Base-by-base conservation (phyloP, 1,140 invertebrate genomes). In the Brachionus plicatilis region DNA sequence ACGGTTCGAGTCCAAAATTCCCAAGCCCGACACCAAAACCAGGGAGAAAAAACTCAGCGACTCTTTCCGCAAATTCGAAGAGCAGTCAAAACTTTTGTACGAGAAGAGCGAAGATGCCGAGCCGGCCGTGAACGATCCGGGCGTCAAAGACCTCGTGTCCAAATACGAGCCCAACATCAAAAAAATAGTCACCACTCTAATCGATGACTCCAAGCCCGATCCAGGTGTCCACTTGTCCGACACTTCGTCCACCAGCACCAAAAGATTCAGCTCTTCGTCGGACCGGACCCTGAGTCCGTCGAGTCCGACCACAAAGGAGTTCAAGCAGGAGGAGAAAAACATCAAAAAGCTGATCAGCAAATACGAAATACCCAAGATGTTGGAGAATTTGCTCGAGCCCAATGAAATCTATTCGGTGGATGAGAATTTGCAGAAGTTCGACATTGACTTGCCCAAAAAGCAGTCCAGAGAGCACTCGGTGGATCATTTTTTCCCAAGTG, bases 291-390 rank as follows among this genome's bases (percentile, higher is more conserved):
- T 50, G 11, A 50, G 27, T 47, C 41, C 41, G 9, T 20, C 41
- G 43, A 50, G 43, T 50, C 45, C 72, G 41, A 75, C 70, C 45
- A 43, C 33, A 53, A 47, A 33, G 53, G 43, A 76, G 12, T 20
- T 12, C 9, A 50, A 53, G 24, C 11, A 50, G 33, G 72, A 76
- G 41, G 72, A 76, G 33, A 76, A 76, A 50, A 76, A 50, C 33
- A 76, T 76, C 20, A 76, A 76, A 76, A 76, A 76, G 47, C 14
- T 76, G 27, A 76, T 76, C 3, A 76, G 45, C 27, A 76, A 76
- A 76, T 76, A 76, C n/a, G 72, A 76, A 76, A 76, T 76, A 27
- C 72, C 43, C 11, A 76, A 76, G 24, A 76, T 76, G 41, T 27
- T 50, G 29, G 76, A 80, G 12, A 41, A 80, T 80, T 65, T 80